Percentiles rank a stretch among this genome's conserved stretches.
Evolutionary conservation across 2,888 invertebrate genomes (phyloP).

Genomic region (Colletes collaris): DNA sequence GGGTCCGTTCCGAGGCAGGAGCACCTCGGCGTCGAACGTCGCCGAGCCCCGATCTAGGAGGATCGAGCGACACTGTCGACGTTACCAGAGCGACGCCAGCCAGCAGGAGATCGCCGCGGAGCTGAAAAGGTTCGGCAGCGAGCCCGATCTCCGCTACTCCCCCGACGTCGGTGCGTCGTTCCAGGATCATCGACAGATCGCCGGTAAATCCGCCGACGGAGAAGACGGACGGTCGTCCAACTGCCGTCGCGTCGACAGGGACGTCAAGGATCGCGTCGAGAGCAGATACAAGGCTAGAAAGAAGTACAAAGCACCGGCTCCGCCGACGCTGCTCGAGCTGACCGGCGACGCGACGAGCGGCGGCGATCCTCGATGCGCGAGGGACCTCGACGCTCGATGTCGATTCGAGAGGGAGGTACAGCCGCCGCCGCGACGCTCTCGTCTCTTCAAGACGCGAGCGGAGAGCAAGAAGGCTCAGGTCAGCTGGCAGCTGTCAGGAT

Average conservation of each 20-base stretch:
- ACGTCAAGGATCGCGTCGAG: conserved; percentile 83
- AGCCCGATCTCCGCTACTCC: conserved; percentile 87
- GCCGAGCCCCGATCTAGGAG: conserved; percentile 64
- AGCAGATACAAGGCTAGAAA: conserved; percentile 86
- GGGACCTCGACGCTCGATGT: conserved; percentile 42
- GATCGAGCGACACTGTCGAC: conserved; percentile 64
- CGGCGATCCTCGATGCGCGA: conserved; percentile 83
- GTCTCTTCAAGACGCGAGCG: conserved; percentile 90
- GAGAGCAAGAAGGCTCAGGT: conserved; percentile 86
- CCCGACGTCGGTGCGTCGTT: conserved; percentile 30
- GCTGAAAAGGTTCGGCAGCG: conserved; percentile 88
- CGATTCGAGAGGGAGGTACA: conserved; percentile 72
- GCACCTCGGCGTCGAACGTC: conserved; percentile 74
- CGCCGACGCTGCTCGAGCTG: conserved; percentile 83
- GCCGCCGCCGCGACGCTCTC: conserved; percentile 84
- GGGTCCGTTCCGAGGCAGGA: conserved; percentile 73
- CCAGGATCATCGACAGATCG: conserved; percentile 25
- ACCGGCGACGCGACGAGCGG: conserved; percentile 84
- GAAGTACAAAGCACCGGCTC: conserved; percentile 91
- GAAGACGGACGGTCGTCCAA: conserved; percentile 57
- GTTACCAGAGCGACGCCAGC: conserved; percentile 69
- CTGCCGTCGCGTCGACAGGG: conserved; percentile 79
- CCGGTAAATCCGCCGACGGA: not conserved
- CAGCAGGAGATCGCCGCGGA: conserved; percentile 70
- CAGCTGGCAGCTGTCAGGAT: conserved; percentile 68